Conservation (phyloP, 2,797 vertebrate species). For the Glyptemys insculpta region DNA sequence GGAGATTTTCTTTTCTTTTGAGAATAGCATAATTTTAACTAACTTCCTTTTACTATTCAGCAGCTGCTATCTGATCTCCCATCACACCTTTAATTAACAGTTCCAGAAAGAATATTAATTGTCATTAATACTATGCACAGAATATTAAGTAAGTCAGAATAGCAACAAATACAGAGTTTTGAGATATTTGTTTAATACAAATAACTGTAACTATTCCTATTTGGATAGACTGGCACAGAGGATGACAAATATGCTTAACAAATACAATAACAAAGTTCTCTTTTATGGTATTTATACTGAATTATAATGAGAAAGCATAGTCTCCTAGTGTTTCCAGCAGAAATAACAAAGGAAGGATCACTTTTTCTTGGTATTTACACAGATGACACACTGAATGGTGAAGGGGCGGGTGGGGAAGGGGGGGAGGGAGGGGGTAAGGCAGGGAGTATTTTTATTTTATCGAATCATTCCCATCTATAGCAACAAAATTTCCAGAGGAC, state of each 20-base stretch:
- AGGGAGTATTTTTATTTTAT: not conserved
- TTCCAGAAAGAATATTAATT: constrained; percentile 21
- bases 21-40: not conserved
- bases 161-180: not conserved
- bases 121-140: not conserved
- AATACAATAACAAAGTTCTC: not conserved
- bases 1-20: not conserved
- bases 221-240: not conserved
- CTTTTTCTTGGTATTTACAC: not conserved
- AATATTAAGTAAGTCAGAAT: constrained; percentile 25
- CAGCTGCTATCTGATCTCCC: not conserved
- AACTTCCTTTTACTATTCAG: constrained; percentile 16
- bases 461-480: not conserved
- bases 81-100: not conserved
- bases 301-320: not conserved
- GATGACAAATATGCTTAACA: not conserved
- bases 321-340: not conserved
- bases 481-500: not conserved
- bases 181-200: not conserved
- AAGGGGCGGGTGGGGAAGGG: no score
- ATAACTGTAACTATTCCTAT: not conserved
- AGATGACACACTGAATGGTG: not conserved
- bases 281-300: not conserved
- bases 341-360: fast-evolving
- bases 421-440: no score